phyloP scores from a whole-genome alignment of 1,140 invertebrate species.

The Mercenaria mercenaria region DNA sequence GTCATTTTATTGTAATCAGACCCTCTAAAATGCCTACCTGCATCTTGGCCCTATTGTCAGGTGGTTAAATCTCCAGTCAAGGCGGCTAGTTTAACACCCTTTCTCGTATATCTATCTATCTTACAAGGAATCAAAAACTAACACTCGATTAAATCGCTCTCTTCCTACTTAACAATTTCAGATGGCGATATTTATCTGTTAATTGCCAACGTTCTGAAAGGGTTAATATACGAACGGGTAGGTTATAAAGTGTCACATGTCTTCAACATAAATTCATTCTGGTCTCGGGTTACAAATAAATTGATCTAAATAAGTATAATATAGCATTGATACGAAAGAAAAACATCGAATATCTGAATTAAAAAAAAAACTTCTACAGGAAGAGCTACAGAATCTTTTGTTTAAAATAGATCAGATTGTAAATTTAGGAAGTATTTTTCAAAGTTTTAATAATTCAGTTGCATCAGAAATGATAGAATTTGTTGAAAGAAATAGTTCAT shows the following conservation, averaged over 20 bases:
- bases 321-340: neutral
- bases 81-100: neutral
- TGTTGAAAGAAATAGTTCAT: too few relatives aligned
- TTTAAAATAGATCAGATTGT: too few relatives aligned
- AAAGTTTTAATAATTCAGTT: too few relatives aligned
- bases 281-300: constrained; percentile 29
- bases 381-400: too few relatives aligned
- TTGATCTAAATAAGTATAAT: constrained; percentile 26
- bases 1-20: constrained; percentile 37
- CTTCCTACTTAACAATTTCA: constrained; percentile 30
- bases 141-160: constrained; percentile 50
- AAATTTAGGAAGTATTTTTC: too few relatives aligned
- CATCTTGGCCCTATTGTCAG: neutral
- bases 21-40: neutral
- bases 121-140: constrained; percentile 42
- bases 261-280: constrained; percentile 35
- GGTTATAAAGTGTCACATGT: constrained; percentile 17
- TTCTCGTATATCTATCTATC: constrained; percentile 38
- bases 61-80: neutral
- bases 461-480: too few relatives aligned
- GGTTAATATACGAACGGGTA: constrained; percentile 16
- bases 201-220: constrained; percentile 40
- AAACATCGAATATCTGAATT: too few relatives aligned
- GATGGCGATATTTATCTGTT: constrained; percentile 63
- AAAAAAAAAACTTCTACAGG: too few relatives aligned